Conservation (phyloP, 1,140 invertebrate species). For the Brachionus sp. region DNA sequence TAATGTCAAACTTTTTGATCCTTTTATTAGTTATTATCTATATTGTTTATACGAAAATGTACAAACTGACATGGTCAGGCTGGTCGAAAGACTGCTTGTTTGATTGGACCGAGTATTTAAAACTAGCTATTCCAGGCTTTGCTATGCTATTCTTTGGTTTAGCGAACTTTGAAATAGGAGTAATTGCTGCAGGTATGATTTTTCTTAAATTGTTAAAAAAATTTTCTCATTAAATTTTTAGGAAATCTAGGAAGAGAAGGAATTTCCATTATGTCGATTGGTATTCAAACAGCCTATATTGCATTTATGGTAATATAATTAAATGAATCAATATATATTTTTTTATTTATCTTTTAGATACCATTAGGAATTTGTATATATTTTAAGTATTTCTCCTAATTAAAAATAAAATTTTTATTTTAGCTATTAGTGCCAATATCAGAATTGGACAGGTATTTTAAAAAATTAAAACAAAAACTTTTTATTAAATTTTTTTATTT, state of each 20-base stretch:
- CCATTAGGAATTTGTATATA: slow-evolving; percentile 15
- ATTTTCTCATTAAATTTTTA: not conserved
- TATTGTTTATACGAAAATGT: slow-evolving; percentile 15
- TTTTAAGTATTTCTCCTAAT: not conserved
- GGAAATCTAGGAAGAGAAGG: slow-evolving; percentile 24
- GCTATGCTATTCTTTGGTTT: slow-evolving; percentile 4
- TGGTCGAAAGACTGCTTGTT: slow-evolving; percentile 2
- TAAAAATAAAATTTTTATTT: not conserved
- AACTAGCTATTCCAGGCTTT: slow-evolving; percentile 42
- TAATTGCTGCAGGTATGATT: slow-evolving; percentile 1
- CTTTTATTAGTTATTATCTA: not conserved
- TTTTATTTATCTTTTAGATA: not conserved
- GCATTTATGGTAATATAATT: slow-evolving; percentile 32
- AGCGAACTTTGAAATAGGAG: slow-evolving; percentile 33
- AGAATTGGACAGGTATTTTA: slow-evolving; percentile 23
- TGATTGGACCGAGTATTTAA: slow-evolving; percentile 32
- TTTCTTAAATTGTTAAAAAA: not conserved
- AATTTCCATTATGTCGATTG: slow-evolving; percentile 42
- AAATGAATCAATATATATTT: not conserved
- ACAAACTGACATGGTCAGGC: slow-evolving; percentile 23
- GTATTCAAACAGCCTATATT: not conserved
- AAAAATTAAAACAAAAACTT: not conserved
- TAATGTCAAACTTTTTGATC: slow-evolving; percentile 9
- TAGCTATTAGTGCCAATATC: slow-evolving; percentile 21
- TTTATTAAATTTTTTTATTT: not conserved